These are phyloP conservation scores for Salvelinus alpinus DNA, from an alignment of 2,113 vertebrate species.

Conservation along the genomic window DNA sequence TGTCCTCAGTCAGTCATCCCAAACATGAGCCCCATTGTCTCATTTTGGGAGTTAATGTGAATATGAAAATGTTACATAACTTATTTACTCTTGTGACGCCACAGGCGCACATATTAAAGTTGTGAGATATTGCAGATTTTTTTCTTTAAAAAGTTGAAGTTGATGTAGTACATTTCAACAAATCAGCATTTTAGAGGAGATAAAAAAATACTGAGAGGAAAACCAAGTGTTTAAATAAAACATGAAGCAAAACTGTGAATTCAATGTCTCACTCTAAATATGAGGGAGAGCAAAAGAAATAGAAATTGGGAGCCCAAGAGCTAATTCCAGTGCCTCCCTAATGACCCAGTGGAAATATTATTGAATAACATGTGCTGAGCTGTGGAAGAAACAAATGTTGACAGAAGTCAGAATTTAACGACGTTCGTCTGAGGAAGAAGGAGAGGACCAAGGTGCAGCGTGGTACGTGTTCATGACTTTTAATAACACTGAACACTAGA, in stretches of 20 bases:
- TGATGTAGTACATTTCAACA: slow-evolving; percentile 30
- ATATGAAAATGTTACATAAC: too few species aligned
- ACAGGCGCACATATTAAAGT: too few species aligned
- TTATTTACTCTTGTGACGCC: too few species aligned
- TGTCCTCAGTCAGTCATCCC: too few species aligned
- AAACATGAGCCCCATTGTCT: too few species aligned
- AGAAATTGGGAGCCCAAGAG: slow-evolving; percentile 14
- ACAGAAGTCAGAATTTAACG: not conserved
- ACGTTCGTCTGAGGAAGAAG: too few species aligned
- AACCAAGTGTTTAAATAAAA: not conserved
- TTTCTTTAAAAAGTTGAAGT: slow-evolving; percentile 21
- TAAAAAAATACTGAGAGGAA: too few species aligned
- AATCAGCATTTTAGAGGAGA: slow-evolving; percentile 45
- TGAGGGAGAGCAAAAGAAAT: not conserved
- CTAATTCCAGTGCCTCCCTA: not conserved
- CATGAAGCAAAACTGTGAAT: slow-evolving; percentile 6
- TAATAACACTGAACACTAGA: too few species aligned
- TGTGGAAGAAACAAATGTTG: not conserved
- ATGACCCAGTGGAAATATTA: slow-evolving; percentile 7
- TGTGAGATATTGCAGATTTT: not conserved
- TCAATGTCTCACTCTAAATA: slow-evolving; percentile 50
- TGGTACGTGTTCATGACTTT: too few species aligned
- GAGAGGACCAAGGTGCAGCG: too few species aligned
- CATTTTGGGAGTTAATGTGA: too few species aligned
- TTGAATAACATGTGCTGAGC: not conserved